Conservation (phyloP, 2,888 invertebrate genomes). For the Margaritifera margaritifera region DNA sequence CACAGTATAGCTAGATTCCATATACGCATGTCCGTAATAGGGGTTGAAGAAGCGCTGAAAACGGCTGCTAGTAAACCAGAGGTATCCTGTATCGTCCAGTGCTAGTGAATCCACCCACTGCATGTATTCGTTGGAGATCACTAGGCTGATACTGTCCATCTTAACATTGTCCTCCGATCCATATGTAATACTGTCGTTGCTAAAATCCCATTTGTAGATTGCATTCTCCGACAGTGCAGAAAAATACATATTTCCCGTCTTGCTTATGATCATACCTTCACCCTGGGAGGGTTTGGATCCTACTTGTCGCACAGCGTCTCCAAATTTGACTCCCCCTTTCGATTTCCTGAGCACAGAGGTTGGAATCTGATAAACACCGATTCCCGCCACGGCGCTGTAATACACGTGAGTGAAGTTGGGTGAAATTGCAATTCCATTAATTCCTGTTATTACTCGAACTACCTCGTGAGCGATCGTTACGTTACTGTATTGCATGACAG, state of each 20-base stretch:
- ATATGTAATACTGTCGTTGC: conserved; percentile 33
- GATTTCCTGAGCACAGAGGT: conserved; percentile 40
- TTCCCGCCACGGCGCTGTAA: conserved; percentile 52
- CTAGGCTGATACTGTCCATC: conserved; percentile 33
- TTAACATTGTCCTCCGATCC: conserved; percentile 25
- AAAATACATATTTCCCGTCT: conserved; percentile 46
- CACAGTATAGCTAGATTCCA: conserved; percentile 24
- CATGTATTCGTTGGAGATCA: conserved; percentile 40
- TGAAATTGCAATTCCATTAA: conserved; percentile 61
- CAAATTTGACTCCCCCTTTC: conserved; percentile 13
- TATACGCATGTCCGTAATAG: no score
- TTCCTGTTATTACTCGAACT: conserved; percentile 31
- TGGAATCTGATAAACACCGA: conserved; percentile 47
- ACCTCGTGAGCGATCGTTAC: conserved; percentile 28
- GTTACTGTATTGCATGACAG: conserved; percentile 32
- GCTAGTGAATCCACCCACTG: conserved; percentile 58
- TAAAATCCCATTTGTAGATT: conserved; percentile 48
- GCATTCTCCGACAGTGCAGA: conserved; percentile 46
- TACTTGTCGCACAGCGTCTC: conserved; percentile 33
- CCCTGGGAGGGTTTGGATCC: conserved; percentile 48
- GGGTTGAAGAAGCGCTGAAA: conserved; percentile 37
- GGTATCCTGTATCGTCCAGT: conserved; percentile 46
- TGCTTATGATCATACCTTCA: conserved; percentile 52
- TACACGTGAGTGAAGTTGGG: conserved; percentile 54
- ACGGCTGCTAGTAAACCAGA: conserved; percentile 59